Evolutionary conservation across 2,888 invertebrate species (phyloP), one percentile per base, ranked within the genome.

Genomic region (Acanthosepion esculentum): DNA sequence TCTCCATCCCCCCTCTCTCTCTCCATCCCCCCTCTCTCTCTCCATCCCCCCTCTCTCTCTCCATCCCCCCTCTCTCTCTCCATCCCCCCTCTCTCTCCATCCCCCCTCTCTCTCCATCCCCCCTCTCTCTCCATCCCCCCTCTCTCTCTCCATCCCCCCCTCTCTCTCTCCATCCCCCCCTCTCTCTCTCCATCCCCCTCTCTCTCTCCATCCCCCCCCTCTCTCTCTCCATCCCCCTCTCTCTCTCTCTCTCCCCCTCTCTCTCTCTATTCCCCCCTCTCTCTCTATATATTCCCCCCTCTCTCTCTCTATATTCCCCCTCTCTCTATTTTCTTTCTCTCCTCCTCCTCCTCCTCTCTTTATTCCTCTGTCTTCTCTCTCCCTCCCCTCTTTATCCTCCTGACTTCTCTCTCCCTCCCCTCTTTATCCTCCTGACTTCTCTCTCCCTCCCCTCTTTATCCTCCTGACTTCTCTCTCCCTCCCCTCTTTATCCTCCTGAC

Each of bases 141-240:
- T 15, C 29, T 78, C 29, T n/a, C 10, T 78, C n/a, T 78, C 12
- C n/a, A n/a, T 10, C 10, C 29, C n/a, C 5, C 1, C 18, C 12
- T 10, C n/a, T 10, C n/a, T 10, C 10, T 10, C n/a, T n/a, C 10
- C 2, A 6, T n/a, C 2, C n/a, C n/a, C 18, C n/a, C 4, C 0
- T n/a, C 10, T 15, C 18, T n/a, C 29, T 29, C 29, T 29, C 10
- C n/a, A n/a, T n/a, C n/a, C n/a, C n/a, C n/a, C n/a, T 29, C 4
- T 29, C 12, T 18, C n/a, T n/a, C n/a, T n/a, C 6, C 8, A 10
- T 10, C n/a, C 15, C n/a, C n/a, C 15, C n/a, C 12, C 10, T 3
- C 0, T 8, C n/a, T n/a, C n/a, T 78, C n/a, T 10, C 10, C n/a
- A n/a, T n/a, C n/a, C n/a, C n/a, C n/a, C n/a, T n/a, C n/a, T n/a